phyloP scores from a whole-genome alignment of 2,888 invertebrate species.

The Taenaris catops region DNA sequence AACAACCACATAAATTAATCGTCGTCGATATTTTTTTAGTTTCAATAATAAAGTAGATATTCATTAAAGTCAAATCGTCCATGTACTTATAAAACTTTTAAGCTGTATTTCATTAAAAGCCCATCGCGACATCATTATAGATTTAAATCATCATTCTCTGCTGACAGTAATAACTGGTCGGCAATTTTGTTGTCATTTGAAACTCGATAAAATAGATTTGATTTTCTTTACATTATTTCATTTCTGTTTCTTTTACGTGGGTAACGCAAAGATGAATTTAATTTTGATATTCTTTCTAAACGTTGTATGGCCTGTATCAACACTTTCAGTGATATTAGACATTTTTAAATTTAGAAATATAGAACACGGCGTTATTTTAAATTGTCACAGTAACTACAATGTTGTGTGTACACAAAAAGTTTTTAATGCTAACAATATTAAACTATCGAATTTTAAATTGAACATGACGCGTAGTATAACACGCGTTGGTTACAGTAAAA shows the following conservation, averaged over 20 bases:
- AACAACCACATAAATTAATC: too few species aligned
- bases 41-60: too few species aligned
- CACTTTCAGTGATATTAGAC: slow-evolving; percentile 36
- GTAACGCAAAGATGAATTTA: slow-evolving; percentile 15
- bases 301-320: slow-evolving; percentile 23
- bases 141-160: slow-evolving; percentile 30
- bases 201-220: slow-evolving; percentile 21
- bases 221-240: slow-evolving; percentile 12
- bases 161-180: slow-evolving; percentile 44
- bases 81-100: slow-evolving; percentile 8
- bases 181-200: slow-evolving; percentile 42
- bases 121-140: slow-evolving; percentile 17
- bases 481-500: slow-evolving; percentile 29
- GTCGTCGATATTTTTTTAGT: too few species aligned
- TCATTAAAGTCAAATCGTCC: too few species aligned
- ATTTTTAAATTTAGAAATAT: slow-evolving; percentile 49
- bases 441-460: slow-evolving; percentile 25
- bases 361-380: slow-evolving; percentile 37
- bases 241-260: slow-evolving; percentile 1
- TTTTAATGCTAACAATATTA: slow-evolving; percentile 35
- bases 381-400: slow-evolving; percentile 36
- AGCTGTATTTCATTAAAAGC: slow-evolving; percentile 2
- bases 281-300: slow-evolving; percentile 17
- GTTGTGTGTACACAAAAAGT: slow-evolving; percentile 34
- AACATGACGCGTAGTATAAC: slow-evolving; percentile 20